phyloP scores from a whole-genome alignment of 2,113 vertebrate genomes.

The Actenoides lindsayi region DNA sequence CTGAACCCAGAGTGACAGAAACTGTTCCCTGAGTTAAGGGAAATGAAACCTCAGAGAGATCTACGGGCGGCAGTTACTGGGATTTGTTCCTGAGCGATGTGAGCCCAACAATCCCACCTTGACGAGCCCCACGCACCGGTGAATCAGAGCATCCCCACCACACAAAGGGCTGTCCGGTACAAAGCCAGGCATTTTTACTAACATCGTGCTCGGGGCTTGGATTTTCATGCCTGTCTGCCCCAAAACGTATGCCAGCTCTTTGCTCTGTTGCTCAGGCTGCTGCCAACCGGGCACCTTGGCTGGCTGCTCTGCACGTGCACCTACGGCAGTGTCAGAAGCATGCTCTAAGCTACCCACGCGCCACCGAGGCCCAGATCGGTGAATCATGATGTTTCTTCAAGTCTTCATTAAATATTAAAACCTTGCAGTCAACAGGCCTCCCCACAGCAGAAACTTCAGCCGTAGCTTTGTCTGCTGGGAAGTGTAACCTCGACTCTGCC shows the following conservation, averaged over 20 bases:
- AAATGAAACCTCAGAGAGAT: slow-evolving; percentile 5
- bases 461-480: background rate
- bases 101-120: background rate
- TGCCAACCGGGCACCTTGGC: background rate
- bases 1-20: background rate
- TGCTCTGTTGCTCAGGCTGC: background rate
- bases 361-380: background rate
- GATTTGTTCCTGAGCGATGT: background rate
- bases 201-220: background rate
- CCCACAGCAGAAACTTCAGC: background rate
- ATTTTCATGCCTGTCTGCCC: background rate
- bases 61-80: background rate
- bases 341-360: background rate
- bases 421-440: background rate
- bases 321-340: background rate
- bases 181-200: background rate
- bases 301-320: rapidly evolving
- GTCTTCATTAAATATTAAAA: background rate
- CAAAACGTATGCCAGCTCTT: background rate
- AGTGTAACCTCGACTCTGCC: rapidly evolving
- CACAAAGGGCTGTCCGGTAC: background rate
- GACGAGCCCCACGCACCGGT: rapidly evolving
- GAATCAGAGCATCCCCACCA: background rate
- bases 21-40: slow-evolving; percentile 18
- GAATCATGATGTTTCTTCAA: background rate